Evolutionary conservation across 2,888 invertebrate genomes (phyloP).

Genomic region (Microctonus aethiopoides): DNA sequence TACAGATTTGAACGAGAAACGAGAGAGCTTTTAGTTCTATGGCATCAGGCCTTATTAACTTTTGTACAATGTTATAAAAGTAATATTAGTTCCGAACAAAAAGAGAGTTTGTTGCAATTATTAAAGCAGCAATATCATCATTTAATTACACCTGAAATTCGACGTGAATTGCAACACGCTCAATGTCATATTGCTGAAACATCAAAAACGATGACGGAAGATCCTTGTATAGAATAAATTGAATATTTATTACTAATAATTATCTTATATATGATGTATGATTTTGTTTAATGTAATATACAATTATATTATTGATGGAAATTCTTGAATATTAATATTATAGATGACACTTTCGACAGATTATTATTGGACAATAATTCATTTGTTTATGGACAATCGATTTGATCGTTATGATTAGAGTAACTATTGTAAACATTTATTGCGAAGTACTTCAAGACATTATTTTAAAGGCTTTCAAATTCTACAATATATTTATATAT

Average conservation of each 20-base stretch:
- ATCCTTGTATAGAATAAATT: constrained; percentile 48
- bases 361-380: constrained; percentile 32
- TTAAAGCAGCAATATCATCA: constrained; percentile 79
- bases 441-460: not conserved
- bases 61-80: constrained; percentile 96
- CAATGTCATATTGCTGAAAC: constrained; percentile 81
- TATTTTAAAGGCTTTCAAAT: constrained; percentile 2
- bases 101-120: constrained; percentile 84
- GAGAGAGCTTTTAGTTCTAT: constrained; percentile 90
- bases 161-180: constrained; percentile 86
- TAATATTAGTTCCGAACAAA: constrained; percentile 93
- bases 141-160: constrained; percentile 83
- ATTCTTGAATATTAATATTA: constrained; percentile 1
- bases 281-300: constrained; percentile 20
- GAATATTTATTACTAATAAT: constrained; percentile 6
- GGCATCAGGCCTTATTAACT: constrained; percentile 95
- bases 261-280: constrained; percentile 8
- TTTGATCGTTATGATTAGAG: constrained; percentile 28
- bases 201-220: constrained; percentile 50
- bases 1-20: constrained; percentile 84
- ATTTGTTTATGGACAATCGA: constrained; percentile 40
- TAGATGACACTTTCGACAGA: constrained; percentile 33
- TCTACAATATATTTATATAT: not conserved
- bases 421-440: constrained; percentile 2
- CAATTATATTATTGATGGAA: constrained; percentile 17